A percentile compares a stretch with the other conserved stretches of the same genome.
Evolutionary conservation across 2,888 invertebrate species (phyloP).

Genomic region (Lysandra bellargus): DNA sequence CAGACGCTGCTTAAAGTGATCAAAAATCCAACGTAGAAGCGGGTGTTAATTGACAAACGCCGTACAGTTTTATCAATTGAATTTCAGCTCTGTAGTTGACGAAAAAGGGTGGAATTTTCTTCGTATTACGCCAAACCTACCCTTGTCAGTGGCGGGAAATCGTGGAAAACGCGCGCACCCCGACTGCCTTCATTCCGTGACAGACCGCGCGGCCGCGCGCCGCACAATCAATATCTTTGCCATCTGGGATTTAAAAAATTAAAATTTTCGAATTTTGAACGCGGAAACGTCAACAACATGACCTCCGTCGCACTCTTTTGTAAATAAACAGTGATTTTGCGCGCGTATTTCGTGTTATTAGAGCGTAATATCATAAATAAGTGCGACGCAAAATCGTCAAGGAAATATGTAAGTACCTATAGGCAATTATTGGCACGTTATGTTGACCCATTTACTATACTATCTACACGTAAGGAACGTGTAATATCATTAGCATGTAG

Average conservation of each 20-base stretch:
- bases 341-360: slow-evolving; percentile 33
- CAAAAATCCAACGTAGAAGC: neutral
- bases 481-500: slow-evolving; percentile 11
- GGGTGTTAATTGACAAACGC: slow-evolving; percentile 19
- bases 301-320: slow-evolving; percentile 42
- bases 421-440: slow-evolving; percentile 73
- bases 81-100: slow-evolving; percentile 32
- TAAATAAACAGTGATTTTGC: slow-evolving; percentile 32
- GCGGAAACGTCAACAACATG: neutral
- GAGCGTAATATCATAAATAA: slow-evolving; percentile 45
- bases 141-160: slow-evolving; percentile 56
- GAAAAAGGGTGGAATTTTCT: slow-evolving; percentile 33
- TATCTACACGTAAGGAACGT: slow-evolving; percentile 11
- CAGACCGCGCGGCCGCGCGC: slow-evolving; percentile 69
- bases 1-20: neutral
- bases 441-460: slow-evolving; percentile 67
- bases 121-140: slow-evolving; percentile 37
- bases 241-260: slow-evolving; percentile 37
- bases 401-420: slow-evolving; percentile 64
- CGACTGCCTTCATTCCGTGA: slow-evolving; percentile 63
- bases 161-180: slow-evolving; percentile 74
- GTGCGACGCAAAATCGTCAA: slow-evolving; percentile 62
- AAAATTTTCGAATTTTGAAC: slow-evolving; percentile 8
- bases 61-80: neutral
- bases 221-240: slow-evolving; percentile 67